A percentile compares a stretch with the other conserved stretches of the same genome.
These are phyloP conservation scores for Aulostomus chinensis DNA, from an alignment of 2,797 vertebrate species.

Conservation along the genomic window DNA sequence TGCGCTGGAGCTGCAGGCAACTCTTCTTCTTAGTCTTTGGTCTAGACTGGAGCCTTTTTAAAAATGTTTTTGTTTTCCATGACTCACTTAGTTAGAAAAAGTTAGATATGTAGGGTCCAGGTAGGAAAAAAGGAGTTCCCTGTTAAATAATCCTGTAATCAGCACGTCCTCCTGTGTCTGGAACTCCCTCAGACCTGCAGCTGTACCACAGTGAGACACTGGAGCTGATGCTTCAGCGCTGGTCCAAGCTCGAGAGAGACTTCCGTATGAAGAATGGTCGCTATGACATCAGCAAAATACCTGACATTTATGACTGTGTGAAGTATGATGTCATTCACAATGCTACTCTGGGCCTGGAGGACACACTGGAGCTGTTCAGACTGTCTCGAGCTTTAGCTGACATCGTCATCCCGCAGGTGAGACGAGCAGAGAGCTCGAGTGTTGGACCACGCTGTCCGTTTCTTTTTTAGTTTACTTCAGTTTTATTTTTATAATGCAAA, in stretches of 20 bases:
- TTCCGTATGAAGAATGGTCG: slow-evolving; percentile 96
- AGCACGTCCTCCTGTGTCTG: not conserved
- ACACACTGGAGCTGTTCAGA: slow-evolving; percentile 91
- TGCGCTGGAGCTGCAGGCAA: no score
- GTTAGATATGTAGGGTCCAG: no score
- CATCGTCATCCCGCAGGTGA: slow-evolving; percentile 95
- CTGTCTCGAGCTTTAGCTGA: slow-evolving; percentile 94
- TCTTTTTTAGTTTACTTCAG: no score
- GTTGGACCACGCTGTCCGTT: no score
- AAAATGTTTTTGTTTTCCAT: no score
- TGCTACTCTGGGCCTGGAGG: slow-evolving; percentile 86
- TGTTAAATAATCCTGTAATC: not conserved
- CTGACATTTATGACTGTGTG: slow-evolving; percentile 97
- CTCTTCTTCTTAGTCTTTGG: no score
- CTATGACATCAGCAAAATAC: slow-evolving; percentile 98
- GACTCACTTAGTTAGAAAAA: no score
- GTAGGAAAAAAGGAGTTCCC: no score
- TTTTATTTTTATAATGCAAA: no score
- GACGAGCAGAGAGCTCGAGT: not conserved
- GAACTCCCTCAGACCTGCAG: slow-evolving; percentile 85
- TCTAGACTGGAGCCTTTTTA: no score
- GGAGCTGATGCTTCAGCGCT: slow-evolving; percentile 97
- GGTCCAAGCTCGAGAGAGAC: slow-evolving; percentile 95
- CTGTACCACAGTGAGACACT: slow-evolving; percentile 97
- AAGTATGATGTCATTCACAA: slow-evolving; percentile 99